These are phyloP conservation scores for Scopus umbretta DNA, from an alignment of 2,113 vertebrate genomes.

Conservation along the genomic window DNA sequence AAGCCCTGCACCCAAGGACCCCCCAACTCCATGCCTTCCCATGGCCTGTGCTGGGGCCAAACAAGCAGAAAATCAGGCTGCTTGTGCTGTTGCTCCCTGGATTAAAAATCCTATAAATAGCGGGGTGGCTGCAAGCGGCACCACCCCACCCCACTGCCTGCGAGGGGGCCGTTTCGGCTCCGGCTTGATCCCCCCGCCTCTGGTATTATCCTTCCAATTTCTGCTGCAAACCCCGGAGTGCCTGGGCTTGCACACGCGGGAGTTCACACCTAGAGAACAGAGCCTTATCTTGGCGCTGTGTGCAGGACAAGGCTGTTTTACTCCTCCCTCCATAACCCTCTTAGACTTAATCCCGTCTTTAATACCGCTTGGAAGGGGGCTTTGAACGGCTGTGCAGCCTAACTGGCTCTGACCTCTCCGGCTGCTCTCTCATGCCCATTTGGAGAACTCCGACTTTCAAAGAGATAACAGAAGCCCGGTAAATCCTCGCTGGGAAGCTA, in stretches of 20 bases:
- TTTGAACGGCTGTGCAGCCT: conserved; percentile 52
- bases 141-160: not conserved
- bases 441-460: conserved; percentile 29
- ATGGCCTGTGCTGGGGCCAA: rapidly evolving
- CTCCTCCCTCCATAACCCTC: conserved; percentile 55
- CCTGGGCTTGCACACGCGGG: not conserved
- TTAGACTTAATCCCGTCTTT: conserved; percentile 64
- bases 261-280: conserved; percentile 31
- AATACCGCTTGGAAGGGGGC: conserved; percentile 56
- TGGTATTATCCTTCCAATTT: not conserved
- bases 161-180: not conserved
- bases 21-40: not conserved
- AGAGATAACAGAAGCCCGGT: conserved; percentile 37
- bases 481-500: conserved; percentile 62
- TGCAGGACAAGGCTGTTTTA: conserved; percentile 44
- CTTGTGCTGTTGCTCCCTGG: not conserved
- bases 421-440: conserved; percentile 45
- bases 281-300: conserved; percentile 53
- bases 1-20: not conserved
- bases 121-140: not conserved
- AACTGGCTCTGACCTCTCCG: conserved; percentile 32
- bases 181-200: not conserved
- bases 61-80: not conserved
- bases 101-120: conserved; percentile 11
- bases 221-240: not conserved